phyloP scores from a whole-genome alignment of 2,113 vertebrate species.

The Cynocephalus volans region DNA sequence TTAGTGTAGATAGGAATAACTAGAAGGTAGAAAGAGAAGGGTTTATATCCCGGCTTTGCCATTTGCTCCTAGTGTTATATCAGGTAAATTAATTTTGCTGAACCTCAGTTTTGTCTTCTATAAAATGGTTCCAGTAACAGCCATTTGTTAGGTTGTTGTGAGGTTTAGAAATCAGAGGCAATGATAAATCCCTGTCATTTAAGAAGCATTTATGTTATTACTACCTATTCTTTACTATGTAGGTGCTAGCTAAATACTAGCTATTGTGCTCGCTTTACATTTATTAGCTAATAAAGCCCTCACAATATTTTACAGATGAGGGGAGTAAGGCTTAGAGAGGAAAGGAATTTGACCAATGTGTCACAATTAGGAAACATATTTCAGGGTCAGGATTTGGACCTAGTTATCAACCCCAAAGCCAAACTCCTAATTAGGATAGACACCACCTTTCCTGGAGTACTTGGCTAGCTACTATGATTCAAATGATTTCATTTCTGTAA shows the following conservation, averaged over 20 bases:
- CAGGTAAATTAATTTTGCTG: background rate
- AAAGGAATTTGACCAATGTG: constrained; percentile 32
- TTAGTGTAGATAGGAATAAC: background rate
- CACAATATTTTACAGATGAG: background rate
- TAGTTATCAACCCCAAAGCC: background rate
- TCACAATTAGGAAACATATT: constrained; percentile 41
- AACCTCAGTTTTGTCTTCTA: background rate
- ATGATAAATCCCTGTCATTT: background rate
- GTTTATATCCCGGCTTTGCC: background rate
- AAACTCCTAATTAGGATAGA: background rate
- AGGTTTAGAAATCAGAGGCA: constrained; percentile 22
- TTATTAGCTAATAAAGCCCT: background rate
- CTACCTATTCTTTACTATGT: background rate
- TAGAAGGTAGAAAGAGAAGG: background rate
- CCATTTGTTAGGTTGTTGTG: background rate
- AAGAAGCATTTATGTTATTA: background rate
- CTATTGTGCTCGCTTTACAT: background rate
- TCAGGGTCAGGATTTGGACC: constrained; percentile 34
- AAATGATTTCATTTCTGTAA: background rate
- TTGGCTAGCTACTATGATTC: background rate
- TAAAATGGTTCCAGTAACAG: background rate
- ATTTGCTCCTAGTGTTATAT: background rate
- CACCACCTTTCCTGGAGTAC: background rate
- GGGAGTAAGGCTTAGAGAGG: background rate
- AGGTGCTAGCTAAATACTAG: background rate